Evolutionary conservation across 2,113 vertebrate genomes (phyloP), one percentile per base, ranked within the genome.

Genomic region (Benitochromis conjunctus): DNA sequence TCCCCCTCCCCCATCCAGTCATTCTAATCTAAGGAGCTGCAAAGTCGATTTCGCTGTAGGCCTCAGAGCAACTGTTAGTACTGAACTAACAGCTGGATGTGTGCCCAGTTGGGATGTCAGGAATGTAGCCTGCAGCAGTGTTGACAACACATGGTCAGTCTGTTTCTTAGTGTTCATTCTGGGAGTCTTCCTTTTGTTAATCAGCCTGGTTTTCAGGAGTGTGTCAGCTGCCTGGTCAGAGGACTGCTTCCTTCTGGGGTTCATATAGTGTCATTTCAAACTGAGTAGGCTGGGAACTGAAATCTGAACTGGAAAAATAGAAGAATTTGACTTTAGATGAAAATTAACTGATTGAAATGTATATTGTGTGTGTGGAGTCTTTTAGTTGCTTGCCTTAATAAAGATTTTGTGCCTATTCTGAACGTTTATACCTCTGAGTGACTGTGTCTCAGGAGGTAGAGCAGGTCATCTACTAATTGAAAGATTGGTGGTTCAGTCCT

Each of bases 171-270:
- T 92, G 92, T 91, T 92, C 89, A 46, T 71, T 89, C 74, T 84
- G 56, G 82, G 81, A 91, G 90, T 66, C 66, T 34, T 82, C 80
- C 16, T 85, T 83, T 48, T 71, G 85, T 94, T 94, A 94, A 94
- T 94, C 87, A 89, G 90, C 88, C 93, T 89, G 89, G 94, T 91
- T 92, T 94, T 95, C 89, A 88, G 89, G 86, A 92, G 91, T 91
- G 86, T 90, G 92, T 94, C 93, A 95, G 95, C 92, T 94, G 95
- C 92, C 91, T 89, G 92, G 92, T 95, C 92, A 91, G 90, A 93
- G 88, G 92, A 93, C 88, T 80, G 83, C 87, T 89, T 83, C 85
- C 90, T 66, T 74, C 11, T 9, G 89, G 91, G 89, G 80, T 87
- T 80, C 81, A 80, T 78, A 80, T 62, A 64, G 48, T 86, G 87